Conservation (phyloP, 2,797 vertebrate species). For the Eutrigla gurnardus region DNA sequence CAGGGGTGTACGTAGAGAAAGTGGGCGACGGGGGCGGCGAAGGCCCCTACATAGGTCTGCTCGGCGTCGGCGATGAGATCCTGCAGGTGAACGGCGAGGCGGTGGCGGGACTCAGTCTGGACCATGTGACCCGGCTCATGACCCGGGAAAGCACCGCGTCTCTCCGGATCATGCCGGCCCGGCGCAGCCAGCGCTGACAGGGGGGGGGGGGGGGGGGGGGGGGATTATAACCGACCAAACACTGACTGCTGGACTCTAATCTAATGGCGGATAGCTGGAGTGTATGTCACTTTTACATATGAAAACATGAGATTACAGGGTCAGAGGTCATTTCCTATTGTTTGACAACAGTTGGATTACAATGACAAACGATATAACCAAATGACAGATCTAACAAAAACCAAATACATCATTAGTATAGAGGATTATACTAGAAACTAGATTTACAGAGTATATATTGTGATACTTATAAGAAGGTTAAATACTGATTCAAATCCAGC, state of each 20-base stretch:
- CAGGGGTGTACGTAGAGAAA: constrained; percentile 94
- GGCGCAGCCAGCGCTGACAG: constrained; percentile 83
- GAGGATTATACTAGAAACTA: not conserved
- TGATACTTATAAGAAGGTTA: not conserved
- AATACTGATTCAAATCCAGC: constrained; percentile 25
- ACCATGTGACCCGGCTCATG: constrained; percentile 88
- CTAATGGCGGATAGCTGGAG: constrained; percentile 12
- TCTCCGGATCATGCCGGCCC: constrained; percentile 89
- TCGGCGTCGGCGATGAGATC: constrained; percentile 93
- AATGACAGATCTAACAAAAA: constrained; percentile 2
- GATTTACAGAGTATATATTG: constrained; percentile 12
- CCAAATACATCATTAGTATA: constrained; percentile 7
- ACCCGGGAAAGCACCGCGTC: constrained; percentile 84
- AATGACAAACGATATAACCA: constrained; percentile 14
- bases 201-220: no score
- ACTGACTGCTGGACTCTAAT: constrained; percentile 20
- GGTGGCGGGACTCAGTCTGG: constrained; percentile 88
- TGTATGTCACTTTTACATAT: constrained; percentile 23
- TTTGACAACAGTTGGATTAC: constrained; percentile 2
- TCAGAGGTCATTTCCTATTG: constrained; percentile 13
- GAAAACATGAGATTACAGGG: constrained; percentile 5
- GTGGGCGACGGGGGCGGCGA: constrained; percentile 86
- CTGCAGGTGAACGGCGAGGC: constrained; percentile 92
- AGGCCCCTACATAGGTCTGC: constrained; percentile 91
- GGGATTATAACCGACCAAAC: constrained; percentile 23